Evolutionary conservation across 2,797 vertebrate genomes (phyloP), one percentile per base, ranked within the genome.

Genomic region (Coilia nasus): DNA sequence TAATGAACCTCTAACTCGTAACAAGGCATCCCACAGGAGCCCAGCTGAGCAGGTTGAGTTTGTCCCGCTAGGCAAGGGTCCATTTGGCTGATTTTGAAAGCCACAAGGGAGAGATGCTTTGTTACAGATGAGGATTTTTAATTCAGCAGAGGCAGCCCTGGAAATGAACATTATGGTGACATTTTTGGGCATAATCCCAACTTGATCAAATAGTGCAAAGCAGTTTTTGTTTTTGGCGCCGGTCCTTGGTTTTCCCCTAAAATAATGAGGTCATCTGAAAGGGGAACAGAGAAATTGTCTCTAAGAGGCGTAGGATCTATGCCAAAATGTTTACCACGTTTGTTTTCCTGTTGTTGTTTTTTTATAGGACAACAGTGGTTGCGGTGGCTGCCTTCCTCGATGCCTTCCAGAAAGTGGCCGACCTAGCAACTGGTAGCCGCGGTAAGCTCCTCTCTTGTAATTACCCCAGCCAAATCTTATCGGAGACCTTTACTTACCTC

Each of bases 401-500:
- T 2, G 97, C 97, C 90, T 98, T 98, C 94, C 97, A 98, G 95
- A 98, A 97, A 94, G 97, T 98, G 93, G 97, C 97, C 31, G 97
- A 98, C 95, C 96, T 98, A 95, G 97, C 97, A 28, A 98, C 96
- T 91, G 97, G 96, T 94, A 97, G 97, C 89, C 95, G 97, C 93
- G 97, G 97, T 98, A 95, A 92, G 96, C 71, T 21, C 31, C 71
- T 44, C 31, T 44, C 71, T 35, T n/a, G 71, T 78, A 78, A 78
- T 78, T 78, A 78, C 3, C 35, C 71, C 35, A 35, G 15, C 71
- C 31, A 44, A 78, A 44, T 44, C 31, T 78, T 78, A 78, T 44
- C 35, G 1, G 17, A 31, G 31, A 41, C 31, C 71, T 44, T n/a
- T 44, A 41, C 71, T 78, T 78, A 78, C 31, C 71, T 35, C 67